Base-by-base conservation (phyloP, 2,888 invertebrate species). In the Andrena minutula region DNA sequence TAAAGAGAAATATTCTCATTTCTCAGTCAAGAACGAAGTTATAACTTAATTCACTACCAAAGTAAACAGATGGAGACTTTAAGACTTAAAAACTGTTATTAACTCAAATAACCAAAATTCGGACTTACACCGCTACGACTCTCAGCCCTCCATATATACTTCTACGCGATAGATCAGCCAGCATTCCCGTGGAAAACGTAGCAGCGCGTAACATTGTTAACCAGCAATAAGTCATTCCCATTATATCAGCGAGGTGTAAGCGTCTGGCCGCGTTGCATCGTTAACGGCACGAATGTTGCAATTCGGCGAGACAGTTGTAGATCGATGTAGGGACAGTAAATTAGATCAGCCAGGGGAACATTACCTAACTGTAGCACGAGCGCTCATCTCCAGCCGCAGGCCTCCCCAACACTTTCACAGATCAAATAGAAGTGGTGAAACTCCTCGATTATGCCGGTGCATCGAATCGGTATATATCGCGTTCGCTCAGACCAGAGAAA, bases 241-340 rank as follows among this genome's bases (percentile, higher is more conserved):
- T 77, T 81, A 69, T 72, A 71, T 64, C 49, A 63, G 56, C 76
- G 61, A 81, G 79, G 70, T 32, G 78, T 78, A 83, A 79, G 79
- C 68, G 76, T 71, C 65, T 75, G 82, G 71, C 71, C 75, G 75
- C 70, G 83, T 89, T 88, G 87, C 88, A 87, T 88, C 86, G 85
- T 86, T 88, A 86, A 82, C 86, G 78, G 83, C 74, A 71, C 81
- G 76, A 77, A 83, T 90, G 90, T 90, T 88, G 90, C 86, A 90
- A 90, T 82, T 81, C 86, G 49, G 66, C 74, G 87, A 90, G 91
- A 91, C 90, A 91, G 92, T 89, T 88, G 90, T 86, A 89, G 92
- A 93, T 93, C 92, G 92, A 92, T 93, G 91, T 90, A 89, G 89
- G 90, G 85, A 89, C 90, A 90, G 90, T 93, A 92, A 93, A 93